phyloP scores from a whole-genome alignment of 2,113 vertebrate genomes.

The Phrynosoma blainvillii region DNA sequence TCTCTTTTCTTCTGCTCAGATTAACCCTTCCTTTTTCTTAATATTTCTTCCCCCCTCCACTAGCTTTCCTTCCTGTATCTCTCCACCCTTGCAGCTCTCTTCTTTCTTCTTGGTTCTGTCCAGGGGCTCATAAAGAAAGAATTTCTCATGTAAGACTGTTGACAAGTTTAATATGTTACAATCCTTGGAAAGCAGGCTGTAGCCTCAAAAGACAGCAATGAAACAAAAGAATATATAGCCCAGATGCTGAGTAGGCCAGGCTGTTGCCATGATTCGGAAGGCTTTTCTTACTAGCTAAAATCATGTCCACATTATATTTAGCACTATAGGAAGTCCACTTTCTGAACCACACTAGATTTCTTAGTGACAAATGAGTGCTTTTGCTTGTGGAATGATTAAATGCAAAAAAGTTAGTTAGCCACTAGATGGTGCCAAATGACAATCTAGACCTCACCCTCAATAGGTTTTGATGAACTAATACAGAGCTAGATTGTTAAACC shows the following conservation, averaged over 20 bases:
- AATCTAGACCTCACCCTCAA: neutral
- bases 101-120: too few species aligned
- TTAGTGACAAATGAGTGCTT: neutral
- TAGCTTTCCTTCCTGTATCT: neutral
- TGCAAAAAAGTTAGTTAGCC: neutral
- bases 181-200: neutral
- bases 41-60: neutral
- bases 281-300: neutral
- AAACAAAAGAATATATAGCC: too few species aligned
- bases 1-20: neutral
- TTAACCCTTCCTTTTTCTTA: neutral
- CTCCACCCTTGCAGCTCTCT: neutral
- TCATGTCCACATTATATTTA: neutral
- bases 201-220: too few species aligned
- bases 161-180: neutral
- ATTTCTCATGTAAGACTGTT: neutral
- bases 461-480: neutral
- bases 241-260: too few species aligned
- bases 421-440: neutral
- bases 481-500: neutral
- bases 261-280: neutral
- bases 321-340: neutral
- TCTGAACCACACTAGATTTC: neutral
- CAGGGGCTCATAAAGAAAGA: neutral
- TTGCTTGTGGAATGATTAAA: neutral